Base-by-base conservation (phyloP, 1,140 invertebrate species). In the Polypedilum pembai region DNA sequence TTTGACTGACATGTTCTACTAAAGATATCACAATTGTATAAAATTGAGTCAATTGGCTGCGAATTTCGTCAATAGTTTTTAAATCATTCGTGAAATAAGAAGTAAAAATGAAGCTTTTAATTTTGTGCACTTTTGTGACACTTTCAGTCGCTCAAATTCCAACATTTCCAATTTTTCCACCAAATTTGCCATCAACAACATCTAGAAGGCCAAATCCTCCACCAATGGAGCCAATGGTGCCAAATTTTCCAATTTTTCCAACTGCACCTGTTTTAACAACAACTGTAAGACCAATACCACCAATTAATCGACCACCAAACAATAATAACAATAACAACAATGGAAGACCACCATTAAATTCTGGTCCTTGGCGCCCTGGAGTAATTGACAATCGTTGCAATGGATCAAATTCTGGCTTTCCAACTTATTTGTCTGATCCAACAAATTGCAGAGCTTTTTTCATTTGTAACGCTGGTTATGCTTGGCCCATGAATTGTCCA, bases 201-300 rank as follows among this genome's bases (percentile, higher is more conserved):
- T 3, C 24, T 33, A 5, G 2, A 33, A 33, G 24, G 15, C 8
- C 12, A 12, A 56, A 56, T 56, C 12, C 12, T 4, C 12, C 45
- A 15, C 45, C 45, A 8, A 56, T 56, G 45, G 45, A 56, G 3
- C 45, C 45, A 56, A 56, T 56, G 45, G 45, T 56, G 15, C 45
- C 45, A 15, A 56, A 56, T 56, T 56, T 56, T 56, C 45, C 45
- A 56, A 56, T 56, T 56, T 56, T 56, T 56, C 45, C 45, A 56
- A 8, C 45, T 15, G 45, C n/a, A 56, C 12, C 12, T 45, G 2
- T 15, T 10, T 15, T 15, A 8, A 45, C 41, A 56, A n/a, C 45
- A 56, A 8, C 45, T n/a, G 0, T 15, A 12, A 12, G 45, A 56
- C 12, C 45, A 12, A 15, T 56, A n/a, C 12, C 45, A 12, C 45